These are phyloP conservation scores for Hemicentrotus pulcherrimus DNA, from an alignment of 35 echinoderm and acorn worm genomes.

Conservation along the genomic window DNA sequence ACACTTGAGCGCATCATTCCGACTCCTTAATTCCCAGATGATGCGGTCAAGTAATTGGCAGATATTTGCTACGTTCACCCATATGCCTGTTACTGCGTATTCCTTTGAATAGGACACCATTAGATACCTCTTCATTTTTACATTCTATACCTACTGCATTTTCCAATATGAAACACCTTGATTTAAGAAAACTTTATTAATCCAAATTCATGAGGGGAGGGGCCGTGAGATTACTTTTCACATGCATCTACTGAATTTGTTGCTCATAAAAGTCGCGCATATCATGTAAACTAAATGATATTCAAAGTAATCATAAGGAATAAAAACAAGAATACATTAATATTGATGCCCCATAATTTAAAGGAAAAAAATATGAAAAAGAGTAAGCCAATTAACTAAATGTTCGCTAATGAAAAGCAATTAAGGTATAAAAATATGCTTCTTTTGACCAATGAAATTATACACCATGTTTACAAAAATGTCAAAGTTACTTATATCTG, in stretches of 20 bases:
- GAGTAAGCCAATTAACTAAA: background rate
- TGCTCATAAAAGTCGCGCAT: background rate
- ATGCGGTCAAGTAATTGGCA: background rate
- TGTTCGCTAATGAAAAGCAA: background rate
- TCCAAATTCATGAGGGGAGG: too few species aligned
- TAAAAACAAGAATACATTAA: background rate
- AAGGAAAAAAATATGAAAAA: background rate
- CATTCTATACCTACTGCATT: background rate
- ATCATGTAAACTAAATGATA: background rate
- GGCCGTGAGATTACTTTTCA: background rate
- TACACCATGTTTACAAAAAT: conserved; percentile 13
- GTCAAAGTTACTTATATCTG: background rate
- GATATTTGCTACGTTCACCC: background rate
- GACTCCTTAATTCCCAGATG: background rate
- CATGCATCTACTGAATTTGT: background rate
- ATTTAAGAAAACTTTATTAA: too few species aligned
- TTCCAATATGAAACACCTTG: background rate
- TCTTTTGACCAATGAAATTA: conserved; percentile 5
- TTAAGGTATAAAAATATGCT: background rate
- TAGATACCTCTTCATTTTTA: background rate
- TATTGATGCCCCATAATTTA: background rate
- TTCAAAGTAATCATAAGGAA: background rate
- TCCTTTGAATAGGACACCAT: background rate
- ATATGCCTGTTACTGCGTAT: background rate
- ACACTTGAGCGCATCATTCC: background rate